phyloP scores from a whole-genome alignment of 2,888 invertebrate genomes.

The Tribolium freemani region DNA sequence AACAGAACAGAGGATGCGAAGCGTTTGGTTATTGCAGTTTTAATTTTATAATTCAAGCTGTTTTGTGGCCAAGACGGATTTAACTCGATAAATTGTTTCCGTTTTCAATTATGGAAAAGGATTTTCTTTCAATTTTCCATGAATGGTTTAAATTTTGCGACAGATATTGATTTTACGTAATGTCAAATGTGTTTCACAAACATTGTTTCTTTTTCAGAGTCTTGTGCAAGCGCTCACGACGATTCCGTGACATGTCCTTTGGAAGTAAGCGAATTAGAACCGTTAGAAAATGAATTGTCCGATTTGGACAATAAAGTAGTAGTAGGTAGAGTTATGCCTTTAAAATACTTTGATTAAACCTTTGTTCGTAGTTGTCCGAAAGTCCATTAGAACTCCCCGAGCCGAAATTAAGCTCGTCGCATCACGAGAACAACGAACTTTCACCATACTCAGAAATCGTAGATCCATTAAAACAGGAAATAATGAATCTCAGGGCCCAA shows the following conservation, averaged over 20 bases:
- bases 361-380: constrained; percentile 60
- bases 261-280: constrained; percentile 72
- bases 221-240: constrained; percentile 72
- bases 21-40: no score
- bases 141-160: no score
- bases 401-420: constrained; percentile 64
- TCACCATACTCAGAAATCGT: constrained; percentile 63
- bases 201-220: constrained; percentile 55
- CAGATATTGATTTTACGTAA: constrained; percentile 33
- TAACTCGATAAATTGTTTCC: no score
- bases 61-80: no score
- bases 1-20: no score
- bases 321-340: constrained; percentile 53
- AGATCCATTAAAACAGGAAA: constrained; percentile 65
- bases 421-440: constrained; percentile 60
- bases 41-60: no score
- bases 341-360: constrained; percentile 13
- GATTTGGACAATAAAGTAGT: constrained; percentile 65
- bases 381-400: constrained; percentile 67
- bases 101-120: constrained; percentile 29
- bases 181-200: constrained; percentile 20
- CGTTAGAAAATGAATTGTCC: constrained; percentile 69
- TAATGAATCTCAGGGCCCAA: constrained; percentile 63
- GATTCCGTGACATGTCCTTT: constrained; percentile 70
- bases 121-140: no score